These are phyloP conservation scores for Netelia inedita DNA, from an alignment of 2,888 invertebrate genomes.

Conservation along the genomic window DNA sequence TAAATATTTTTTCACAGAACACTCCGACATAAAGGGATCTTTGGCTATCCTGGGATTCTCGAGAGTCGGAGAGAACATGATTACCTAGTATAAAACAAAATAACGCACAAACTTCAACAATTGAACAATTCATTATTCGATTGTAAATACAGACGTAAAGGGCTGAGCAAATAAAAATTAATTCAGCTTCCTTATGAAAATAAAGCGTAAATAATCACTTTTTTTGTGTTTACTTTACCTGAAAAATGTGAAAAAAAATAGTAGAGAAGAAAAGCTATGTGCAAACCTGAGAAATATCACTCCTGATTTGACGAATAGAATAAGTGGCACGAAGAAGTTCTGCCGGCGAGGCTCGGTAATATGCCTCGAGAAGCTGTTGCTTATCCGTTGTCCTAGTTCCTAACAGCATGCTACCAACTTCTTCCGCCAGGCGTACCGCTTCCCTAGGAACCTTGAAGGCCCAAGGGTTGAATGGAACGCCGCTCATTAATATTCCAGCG, in stretches of 20 bases:
- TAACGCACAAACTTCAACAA: background rate
- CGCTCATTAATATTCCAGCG: slow-evolving; percentile 17
- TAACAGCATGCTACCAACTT: background rate
- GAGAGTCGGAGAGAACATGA: slow-evolving; percentile 24
- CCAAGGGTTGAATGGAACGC: slow-evolving; percentile 8
- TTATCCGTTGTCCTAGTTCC: slow-evolving; percentile 27
- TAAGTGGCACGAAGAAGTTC: slow-evolving; percentile 21
- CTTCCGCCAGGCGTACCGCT: background rate
- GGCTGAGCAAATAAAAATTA: too few species aligned
- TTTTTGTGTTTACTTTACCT: too few species aligned
- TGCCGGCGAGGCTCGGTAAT: slow-evolving; percentile 60
- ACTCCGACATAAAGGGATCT: slow-evolving; percentile 5
- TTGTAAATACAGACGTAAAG: too few species aligned
- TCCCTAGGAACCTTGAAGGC: background rate
- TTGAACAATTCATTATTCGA: background rate
- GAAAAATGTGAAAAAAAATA: too few species aligned
- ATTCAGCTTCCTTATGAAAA: too few species aligned
- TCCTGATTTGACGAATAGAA: too few species aligned
- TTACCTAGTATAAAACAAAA: background rate
- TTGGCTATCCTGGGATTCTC: slow-evolving; percentile 23
- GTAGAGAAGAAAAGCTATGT: too few species aligned
- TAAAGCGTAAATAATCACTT: too few species aligned
- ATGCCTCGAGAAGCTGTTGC: slow-evolving; percentile 65
- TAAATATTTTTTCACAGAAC: slow-evolving; percentile 3
- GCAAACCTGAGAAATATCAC: too few species aligned